A percentile compares a stretch with the other conserved stretches of the same genome.
These are phyloP conservation scores for Octodon degus DNA, from an alignment of 2,113 vertebrate species.

Conservation along the genomic window DNA sequence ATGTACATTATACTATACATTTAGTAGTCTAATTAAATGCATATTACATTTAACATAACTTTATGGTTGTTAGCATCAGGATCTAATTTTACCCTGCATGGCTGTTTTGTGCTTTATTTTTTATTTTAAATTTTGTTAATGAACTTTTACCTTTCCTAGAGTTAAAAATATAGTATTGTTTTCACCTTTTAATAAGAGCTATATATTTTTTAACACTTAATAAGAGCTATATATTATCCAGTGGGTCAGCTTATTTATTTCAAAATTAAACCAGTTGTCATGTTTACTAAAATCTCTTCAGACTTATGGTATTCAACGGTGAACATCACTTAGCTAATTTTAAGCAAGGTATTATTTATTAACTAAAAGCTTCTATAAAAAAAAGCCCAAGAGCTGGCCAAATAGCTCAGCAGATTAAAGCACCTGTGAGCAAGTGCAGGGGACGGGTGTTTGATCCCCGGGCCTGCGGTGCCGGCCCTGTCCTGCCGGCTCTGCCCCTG, in stretches of 20 bases:
- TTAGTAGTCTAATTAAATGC: constrained; percentile 52
- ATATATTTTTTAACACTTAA: not conserved
- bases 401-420: too few species aligned
- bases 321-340: constrained; percentile 16
- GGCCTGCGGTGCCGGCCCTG: too few species aligned
- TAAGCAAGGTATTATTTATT: constrained; percentile 49
- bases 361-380: not conserved
- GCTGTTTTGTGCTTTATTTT: constrained; percentile 41
- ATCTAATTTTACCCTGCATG: constrained; percentile 48
- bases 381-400: not conserved
- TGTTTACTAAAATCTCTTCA: constrained; percentile 62
- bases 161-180: constrained; percentile 45
- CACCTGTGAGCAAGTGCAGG: too few species aligned
- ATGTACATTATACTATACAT: constrained; percentile 42
- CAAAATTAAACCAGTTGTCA: constrained; percentile 32
- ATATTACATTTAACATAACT: constrained; percentile 53
- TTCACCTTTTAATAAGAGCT: constrained; percentile 2
- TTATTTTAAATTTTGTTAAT: constrained; percentile 36
- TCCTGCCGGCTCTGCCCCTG: too few species aligned
- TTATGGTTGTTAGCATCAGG: not conserved
- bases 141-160: not conserved
- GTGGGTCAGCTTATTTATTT: constrained; percentile 42
- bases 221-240: constrained; percentile 2
- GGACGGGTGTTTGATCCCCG: too few species aligned
- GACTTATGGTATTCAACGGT: not conserved